A percentile compares a stretch with the other conserved stretches of the same genome.
phyloP scores from a whole-genome alignment of 2,113 vertebrate species.

The Lepisosteus oculatus region DNA sequence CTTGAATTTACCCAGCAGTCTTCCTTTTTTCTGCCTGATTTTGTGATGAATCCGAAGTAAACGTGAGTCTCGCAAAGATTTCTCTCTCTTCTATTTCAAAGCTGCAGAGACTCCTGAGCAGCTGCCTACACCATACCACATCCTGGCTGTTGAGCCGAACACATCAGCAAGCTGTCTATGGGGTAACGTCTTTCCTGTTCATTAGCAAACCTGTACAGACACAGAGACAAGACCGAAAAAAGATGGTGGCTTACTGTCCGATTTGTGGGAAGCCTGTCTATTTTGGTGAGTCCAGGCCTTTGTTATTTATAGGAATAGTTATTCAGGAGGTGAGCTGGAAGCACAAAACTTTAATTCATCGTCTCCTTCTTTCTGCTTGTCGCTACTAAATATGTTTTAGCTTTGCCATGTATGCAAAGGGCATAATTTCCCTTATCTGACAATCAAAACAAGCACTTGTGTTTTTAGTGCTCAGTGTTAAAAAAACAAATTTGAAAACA shows the following conservation, averaged over 20 bases:
- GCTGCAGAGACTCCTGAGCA: conserved; percentile 25
- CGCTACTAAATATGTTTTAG: neutral
- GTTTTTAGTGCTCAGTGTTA: no score
- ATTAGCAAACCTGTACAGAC: conserved; percentile 9
- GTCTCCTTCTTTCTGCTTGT: neutral
- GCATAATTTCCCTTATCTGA: no score
- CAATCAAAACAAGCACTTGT: no score
- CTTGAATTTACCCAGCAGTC: no score
- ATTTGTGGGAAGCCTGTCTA: conserved; percentile 76
- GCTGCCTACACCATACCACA: conserved; percentile 37
- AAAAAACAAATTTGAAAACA: no score
- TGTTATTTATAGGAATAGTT: neutral
- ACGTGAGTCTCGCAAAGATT: no score
- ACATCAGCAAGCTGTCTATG: conserved; percentile 13
- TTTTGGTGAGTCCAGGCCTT: conserved; percentile 66
- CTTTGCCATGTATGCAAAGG: no score
- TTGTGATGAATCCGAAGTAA: no score
- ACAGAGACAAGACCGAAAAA: conserved; percentile 12
- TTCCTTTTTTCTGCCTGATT: no score
- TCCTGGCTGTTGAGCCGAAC: conserved; percentile 37
- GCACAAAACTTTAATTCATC: neutral
- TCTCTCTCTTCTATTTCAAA: neutral
- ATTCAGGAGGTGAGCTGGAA: neutral
- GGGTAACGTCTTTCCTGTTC: conserved; percentile 38
- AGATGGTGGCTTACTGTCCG: conserved; percentile 75